phyloP scores from a whole-genome alignment of 2,888 invertebrate genomes.

The Rhabditoides inermis region DNA sequence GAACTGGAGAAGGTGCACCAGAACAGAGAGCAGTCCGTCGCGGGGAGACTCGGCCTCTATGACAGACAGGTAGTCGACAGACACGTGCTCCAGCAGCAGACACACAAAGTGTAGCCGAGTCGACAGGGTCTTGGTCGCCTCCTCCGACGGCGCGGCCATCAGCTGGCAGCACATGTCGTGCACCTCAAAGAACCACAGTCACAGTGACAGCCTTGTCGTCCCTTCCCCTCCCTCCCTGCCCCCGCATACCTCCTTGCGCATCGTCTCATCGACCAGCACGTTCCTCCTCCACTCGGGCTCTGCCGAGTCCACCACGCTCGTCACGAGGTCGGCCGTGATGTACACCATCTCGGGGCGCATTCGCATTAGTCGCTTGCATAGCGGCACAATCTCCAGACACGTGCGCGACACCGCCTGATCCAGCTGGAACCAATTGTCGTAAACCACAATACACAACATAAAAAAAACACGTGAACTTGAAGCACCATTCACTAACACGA shows the following conservation, averaged over 20 bases:
- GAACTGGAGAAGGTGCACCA: too few species aligned
- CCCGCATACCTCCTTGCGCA: constrained; percentile 2
- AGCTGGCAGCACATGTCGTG: constrained; percentile 5
- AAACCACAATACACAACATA: not conserved
- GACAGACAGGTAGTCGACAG: constrained; percentile 30
- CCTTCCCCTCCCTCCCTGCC: too few species aligned
- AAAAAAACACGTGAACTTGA: not conserved
- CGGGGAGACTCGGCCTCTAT: too few species aligned
- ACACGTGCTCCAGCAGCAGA: constrained; percentile 26
- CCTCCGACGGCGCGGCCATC: constrained; percentile 1
- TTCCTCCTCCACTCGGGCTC: constrained; percentile 39
- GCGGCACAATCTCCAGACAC: constrained; percentile 26
- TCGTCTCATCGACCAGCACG: not conserved
- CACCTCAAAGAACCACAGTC: too few species aligned
- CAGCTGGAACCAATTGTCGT: constrained; percentile 1
- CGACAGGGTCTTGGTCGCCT: constrained; percentile 5
- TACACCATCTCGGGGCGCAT: constrained; percentile 64
- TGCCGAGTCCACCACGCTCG: constrained; percentile 66
- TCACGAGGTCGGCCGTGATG: constrained; percentile 69
- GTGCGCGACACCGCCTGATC: constrained; percentile 19
- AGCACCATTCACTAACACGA: not conserved
- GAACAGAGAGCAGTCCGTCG: too few species aligned
- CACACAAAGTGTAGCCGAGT: constrained; percentile 26
- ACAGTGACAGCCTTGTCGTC: too few species aligned
- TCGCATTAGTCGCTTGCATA: constrained; percentile 21